Percentiles rank a stretch among this genome's conserved stretches.
Evolutionary conservation across 2,113 vertebrate species (phyloP).

Genomic region (Dasyprocta punctata): DNA sequence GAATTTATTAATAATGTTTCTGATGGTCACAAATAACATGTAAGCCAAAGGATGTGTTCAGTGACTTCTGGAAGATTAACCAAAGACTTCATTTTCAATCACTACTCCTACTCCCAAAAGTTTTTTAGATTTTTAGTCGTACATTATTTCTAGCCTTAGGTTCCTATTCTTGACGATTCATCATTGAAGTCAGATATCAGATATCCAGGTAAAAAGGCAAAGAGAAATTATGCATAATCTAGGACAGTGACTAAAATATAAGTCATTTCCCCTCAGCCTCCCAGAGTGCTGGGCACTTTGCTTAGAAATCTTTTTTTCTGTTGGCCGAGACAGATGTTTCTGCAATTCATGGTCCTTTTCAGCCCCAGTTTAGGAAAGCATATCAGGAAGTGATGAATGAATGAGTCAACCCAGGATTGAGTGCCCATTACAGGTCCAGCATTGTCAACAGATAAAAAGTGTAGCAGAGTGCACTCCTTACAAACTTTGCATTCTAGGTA

Average conservation of each 20-base stretch:
- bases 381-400: not conserved
- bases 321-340: not conserved
- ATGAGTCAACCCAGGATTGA: not conserved
- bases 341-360: not conserved
- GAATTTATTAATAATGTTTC: not conserved
- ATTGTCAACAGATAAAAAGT: not conserved
- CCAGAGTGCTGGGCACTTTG: not conserved
- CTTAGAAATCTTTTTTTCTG: not conserved
- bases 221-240: not conserved
- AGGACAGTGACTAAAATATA: not conserved
- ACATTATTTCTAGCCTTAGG: not conserved
- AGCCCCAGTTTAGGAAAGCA: not conserved
- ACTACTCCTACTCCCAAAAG: not conserved
- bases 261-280: not conserved
- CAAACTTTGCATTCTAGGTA: not conserved
- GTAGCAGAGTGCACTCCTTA: not conserved
- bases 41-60: not conserved
- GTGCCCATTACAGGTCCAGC: not conserved
- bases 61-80: not conserved
- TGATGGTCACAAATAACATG: not conserved
- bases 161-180: not conserved
- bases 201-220: not conserved
- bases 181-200: not conserved
- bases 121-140: not conserved
- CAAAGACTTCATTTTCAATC: not conserved